These are phyloP conservation scores for Prolemur simus DNA, from an alignment of 2,113 vertebrate genomes.

Conservation along the genomic window DNA sequence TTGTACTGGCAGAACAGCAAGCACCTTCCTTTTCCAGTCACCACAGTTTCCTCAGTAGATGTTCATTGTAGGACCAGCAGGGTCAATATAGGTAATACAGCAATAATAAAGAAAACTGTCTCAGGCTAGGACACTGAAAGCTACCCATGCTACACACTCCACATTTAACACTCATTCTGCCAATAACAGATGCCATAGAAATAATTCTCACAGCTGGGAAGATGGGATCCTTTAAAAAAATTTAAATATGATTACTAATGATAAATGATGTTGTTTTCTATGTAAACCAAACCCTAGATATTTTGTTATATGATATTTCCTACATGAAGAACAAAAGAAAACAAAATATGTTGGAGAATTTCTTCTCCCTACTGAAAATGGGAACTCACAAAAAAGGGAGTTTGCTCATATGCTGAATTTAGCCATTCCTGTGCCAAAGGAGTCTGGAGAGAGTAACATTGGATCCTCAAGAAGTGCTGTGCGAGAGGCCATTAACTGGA, in stretches of 20 bases:
- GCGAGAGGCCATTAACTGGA: constrained; percentile 55
- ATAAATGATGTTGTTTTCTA: constrained; percentile 52
- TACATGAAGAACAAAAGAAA: constrained; percentile 79
- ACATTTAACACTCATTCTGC: constrained; percentile 38
- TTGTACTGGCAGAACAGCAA: constrained; percentile 63
- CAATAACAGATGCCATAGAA: not conserved
- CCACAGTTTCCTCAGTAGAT: constrained; percentile 10
- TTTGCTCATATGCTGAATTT: constrained; percentile 48
- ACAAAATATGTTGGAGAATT: constrained; percentile 59
- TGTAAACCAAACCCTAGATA: constrained; percentile 63
- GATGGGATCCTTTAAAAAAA: not conserved
- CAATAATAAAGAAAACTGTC: constrained; percentile 38
- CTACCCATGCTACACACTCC: constrained; percentile 8
- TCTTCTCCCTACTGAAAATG: constrained; percentile 53
- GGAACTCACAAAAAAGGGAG: constrained; percentile 66
- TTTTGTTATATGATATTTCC: constrained; percentile 65
- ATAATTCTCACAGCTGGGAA: constrained; percentile 24
- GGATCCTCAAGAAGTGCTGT: constrained; percentile 69
- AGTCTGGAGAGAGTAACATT: constrained; percentile 53
- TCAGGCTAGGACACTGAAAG: constrained; percentile 53
- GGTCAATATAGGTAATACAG: constrained; percentile 24
- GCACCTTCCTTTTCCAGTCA: constrained; percentile 33
- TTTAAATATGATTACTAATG: constrained; percentile 52
- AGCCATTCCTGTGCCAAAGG: constrained; percentile 70
- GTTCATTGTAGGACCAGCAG: constrained; percentile 38